Evolutionary conservation across 2,888 invertebrate genomes (phyloP).

Genomic region (Melanostoma scalare): DNA sequence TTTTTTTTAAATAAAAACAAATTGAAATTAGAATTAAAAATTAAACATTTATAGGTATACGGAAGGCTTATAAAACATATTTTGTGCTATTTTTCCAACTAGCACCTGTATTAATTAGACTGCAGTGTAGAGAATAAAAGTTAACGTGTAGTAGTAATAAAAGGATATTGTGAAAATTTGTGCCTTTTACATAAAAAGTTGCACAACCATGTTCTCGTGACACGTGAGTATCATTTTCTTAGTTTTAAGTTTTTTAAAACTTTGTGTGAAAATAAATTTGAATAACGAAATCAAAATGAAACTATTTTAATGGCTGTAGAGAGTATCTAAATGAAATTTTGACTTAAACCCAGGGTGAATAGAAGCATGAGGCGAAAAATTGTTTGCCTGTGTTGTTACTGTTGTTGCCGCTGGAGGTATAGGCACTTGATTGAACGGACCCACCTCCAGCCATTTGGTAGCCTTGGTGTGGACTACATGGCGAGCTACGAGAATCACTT

Average conservation of each 20-base stretch:
- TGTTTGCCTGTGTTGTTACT: constrained; percentile 76
- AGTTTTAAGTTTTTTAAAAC: constrained; percentile 48
- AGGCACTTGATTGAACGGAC: constrained; percentile 51
- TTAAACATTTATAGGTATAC: background rate
- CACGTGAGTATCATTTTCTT: background rate
- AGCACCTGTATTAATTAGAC: constrained; percentile 40
- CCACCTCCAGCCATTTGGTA: constrained; percentile 76
- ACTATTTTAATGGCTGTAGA: background rate
- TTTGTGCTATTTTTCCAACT: constrained; percentile 45
- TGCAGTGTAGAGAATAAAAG: constrained; percentile 24
- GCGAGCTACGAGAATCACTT: constrained; percentile 84
- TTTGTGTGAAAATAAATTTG: constrained; percentile 18
- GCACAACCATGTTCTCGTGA: constrained; percentile 54
- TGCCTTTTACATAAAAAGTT: constrained; percentile 34
- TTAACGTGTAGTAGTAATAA: constrained; percentile 3
- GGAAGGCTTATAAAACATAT: background rate
- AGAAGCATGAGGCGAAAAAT: constrained; percentile 80
- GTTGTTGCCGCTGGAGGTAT: constrained; percentile 67
- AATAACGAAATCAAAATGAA: too few relatives aligned
- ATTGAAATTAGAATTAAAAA: background rate
- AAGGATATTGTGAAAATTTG: constrained; percentile 44
- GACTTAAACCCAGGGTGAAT: constrained; percentile 79
- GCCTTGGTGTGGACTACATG: constrained; percentile 86
- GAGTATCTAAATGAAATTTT: background rate
- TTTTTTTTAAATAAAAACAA: constrained; percentile 21